Conservation (phyloP, 2,797 vertebrate genomes). For the Poeciliopsis infans region DNA sequence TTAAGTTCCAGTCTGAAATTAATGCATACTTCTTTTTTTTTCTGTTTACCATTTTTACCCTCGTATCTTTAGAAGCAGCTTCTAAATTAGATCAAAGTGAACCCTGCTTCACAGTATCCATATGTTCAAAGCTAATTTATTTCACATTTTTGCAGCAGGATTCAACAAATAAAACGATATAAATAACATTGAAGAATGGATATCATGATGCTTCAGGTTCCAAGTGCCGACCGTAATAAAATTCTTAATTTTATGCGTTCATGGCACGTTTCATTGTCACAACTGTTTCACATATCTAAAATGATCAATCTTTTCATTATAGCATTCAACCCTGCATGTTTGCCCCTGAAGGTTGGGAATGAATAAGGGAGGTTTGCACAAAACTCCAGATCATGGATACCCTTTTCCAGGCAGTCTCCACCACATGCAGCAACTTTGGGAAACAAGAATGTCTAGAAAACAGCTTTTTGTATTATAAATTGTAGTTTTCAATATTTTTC, state of each 20-base stretch:
- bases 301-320: background rate
- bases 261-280: background rate
- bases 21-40: background rate
- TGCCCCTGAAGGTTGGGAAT: no score
- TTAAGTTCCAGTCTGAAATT: conserved; percentile 1
- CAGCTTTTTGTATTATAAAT: background rate
- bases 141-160: conserved; percentile 29
- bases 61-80: conserved; percentile 41
- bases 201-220: background rate
- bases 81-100: conserved; percentile 51
- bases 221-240: background rate
- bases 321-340: no score
- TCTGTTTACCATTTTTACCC: conserved; percentile 38
- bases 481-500: background rate
- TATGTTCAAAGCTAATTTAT: conserved; percentile 44
- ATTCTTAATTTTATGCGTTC: background rate
- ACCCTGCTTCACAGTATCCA: conserved; percentile 20
- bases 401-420: background rate
- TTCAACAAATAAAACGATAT: conserved; percentile 29
- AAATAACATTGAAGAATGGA: conserved; percentile 17
- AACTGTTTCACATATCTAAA: background rate
- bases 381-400: background rate
- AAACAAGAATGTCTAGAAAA: background rate
- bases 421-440: background rate
- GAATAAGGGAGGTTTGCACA: background rate